Conservation (phyloP, 1,140 invertebrate genomes). For the Drosophila varians region DNA sequence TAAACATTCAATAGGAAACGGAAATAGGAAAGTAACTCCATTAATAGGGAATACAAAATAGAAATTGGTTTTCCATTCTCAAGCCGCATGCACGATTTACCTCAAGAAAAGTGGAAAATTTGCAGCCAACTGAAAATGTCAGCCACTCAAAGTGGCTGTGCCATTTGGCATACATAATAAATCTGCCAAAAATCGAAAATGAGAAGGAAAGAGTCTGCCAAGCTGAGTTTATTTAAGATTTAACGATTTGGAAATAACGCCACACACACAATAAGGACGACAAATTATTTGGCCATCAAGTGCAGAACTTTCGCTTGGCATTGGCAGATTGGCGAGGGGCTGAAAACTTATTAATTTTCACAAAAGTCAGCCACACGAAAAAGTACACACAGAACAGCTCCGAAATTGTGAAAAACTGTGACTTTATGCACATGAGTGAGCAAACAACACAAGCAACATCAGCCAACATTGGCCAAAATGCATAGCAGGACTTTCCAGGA, state of each 20-base stretch:
- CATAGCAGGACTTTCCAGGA: constrained; percentile 59
- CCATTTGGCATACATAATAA: constrained; percentile 58
- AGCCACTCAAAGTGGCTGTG: constrained; percentile 65
- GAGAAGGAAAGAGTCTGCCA: constrained; percentile 8
- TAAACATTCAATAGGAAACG: too few species aligned
- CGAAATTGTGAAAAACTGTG: constrained; percentile 39
- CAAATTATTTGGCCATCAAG: constrained; percentile 79
- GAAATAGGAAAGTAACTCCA: not conserved
- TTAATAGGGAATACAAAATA: constrained; percentile 23
- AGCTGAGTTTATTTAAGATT: constrained; percentile 63
- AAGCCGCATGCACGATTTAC: constrained; percentile 62
- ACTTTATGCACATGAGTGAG: constrained; percentile 71
- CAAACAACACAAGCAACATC: constrained; percentile 32
- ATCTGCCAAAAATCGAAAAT: constrained; percentile 59
- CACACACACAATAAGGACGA: constrained; percentile 57
- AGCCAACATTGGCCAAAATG: constrained; percentile 33
- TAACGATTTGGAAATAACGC: constrained; percentile 77
- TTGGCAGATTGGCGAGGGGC: constrained; percentile 7
- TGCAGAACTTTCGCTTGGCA: constrained; percentile 57
- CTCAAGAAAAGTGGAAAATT: constrained; percentile 21
- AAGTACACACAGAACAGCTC: constrained; percentile 15
- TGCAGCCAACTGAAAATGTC: constrained; percentile 69
- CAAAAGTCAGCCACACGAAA: constrained; percentile 60
- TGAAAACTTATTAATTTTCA: constrained; percentile 77
- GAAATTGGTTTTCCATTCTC: constrained; percentile 37